Evolutionary conservation across 2,888 invertebrate genomes (phyloP), one percentile per base, ranked within the genome.

Genomic region (Drosophila subsilvestris): DNA sequence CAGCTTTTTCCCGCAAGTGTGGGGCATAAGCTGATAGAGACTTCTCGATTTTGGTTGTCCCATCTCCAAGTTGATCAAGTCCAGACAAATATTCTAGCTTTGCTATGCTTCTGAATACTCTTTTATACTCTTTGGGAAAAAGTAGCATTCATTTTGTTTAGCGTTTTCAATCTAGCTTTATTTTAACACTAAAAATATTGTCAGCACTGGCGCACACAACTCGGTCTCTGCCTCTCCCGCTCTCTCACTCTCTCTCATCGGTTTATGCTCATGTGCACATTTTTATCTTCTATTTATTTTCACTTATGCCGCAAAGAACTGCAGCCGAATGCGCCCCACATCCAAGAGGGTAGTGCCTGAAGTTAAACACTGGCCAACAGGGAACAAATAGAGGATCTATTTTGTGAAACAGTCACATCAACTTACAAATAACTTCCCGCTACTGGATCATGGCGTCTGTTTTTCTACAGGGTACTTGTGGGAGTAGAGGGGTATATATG

Each of bases 251-350:
- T 59, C 68, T 77, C 47, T 61, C 61, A 12, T 37, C n/a, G n/a
- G 7, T 37, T 37, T 37, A 42, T 43, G 71, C 37, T 53, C 51
- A 53, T 49, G 65, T 62, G 61, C 78, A 72, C 66, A 66, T 83
- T 86, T 72, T 82, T 75, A 75, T 75, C 82, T 88, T 81, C 63
- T 88, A 86, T 83, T 82, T 86, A 83, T 86, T 87, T 82, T 82
- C 87, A 87, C 87, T 81, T 84, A 79, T 82, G 86, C 80, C 76
- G 86, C 86, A 68, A 78, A 80, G 84, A 81, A 81, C 66, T 86
- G 77, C 79, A 79, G 48, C 62, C 62, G 77, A 82, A 77, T 66
- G 61, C 74, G 61, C 69, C 73, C 72, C 32, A 50, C 29, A 27
- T 29, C 18, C 25, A 66, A 32, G 53, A 66, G 65, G 63, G 63